Percentiles rank a stretch among this genome's conserved stretches.
Evolutionary conservation across 2,888 invertebrate species (phyloP).

Genomic region (Drosophila testacea): DNA sequence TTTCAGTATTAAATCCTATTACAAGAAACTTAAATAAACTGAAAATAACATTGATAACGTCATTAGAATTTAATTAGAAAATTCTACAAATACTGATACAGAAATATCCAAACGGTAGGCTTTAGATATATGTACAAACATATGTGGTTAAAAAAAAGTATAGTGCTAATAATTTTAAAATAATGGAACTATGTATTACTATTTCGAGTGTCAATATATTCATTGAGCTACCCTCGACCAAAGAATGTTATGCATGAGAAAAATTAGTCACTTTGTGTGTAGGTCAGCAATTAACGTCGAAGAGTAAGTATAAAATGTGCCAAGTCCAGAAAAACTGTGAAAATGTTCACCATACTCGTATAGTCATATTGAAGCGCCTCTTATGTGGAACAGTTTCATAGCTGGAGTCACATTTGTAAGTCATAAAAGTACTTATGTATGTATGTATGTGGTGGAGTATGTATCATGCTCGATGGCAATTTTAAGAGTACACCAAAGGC

Average conservation of each 20-base stretch:
- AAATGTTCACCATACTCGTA: conserved; percentile 1
- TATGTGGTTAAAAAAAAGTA: no score
- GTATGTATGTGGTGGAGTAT: background rate
- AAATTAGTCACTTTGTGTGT: conserved; percentile 69
- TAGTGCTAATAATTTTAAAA: no score
- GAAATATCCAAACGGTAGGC: no score
- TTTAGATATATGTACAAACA: no score
- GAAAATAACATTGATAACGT: no score
- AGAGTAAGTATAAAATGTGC: conserved; percentile 31
- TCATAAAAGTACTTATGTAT: conserved; percentile 34
- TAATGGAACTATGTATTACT: no score
- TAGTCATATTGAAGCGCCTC: background rate
- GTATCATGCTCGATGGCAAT: conserved; percentile 19
- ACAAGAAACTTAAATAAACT: no score
- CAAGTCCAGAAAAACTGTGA: conserved; percentile 32
- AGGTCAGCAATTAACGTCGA: conserved; percentile 70
- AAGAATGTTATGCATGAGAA: conserved; percentile 23
- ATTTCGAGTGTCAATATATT: background rate
- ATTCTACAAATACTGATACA: background rate
- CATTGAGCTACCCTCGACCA: conserved; percentile 9
- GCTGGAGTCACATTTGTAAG: conserved; percentile 20
- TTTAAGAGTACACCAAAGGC: conserved; percentile 23
- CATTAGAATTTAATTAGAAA: no score
- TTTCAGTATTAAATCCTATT: no score
- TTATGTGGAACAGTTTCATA: conserved; percentile 2